phyloP scores from a whole-genome alignment of 2,888 invertebrate genomes.

The Tinea pellionella region DNA sequence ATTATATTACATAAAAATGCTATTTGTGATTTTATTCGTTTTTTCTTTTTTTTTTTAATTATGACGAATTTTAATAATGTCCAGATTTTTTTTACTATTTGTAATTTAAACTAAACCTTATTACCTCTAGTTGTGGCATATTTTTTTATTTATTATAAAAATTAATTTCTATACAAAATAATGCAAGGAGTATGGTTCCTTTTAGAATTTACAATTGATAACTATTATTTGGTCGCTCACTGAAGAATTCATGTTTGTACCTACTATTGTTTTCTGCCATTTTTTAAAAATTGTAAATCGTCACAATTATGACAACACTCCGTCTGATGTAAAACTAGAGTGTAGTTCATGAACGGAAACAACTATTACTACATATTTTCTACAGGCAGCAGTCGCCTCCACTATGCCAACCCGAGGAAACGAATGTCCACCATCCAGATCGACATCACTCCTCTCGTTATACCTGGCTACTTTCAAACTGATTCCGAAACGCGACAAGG shows the following conservation, averaged over 20 bases:
- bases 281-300: too few relatives aligned
- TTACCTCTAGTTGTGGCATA: slow-evolving; percentile 37
- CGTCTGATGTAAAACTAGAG: too few relatives aligned
- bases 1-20: background rate
- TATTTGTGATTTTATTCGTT: background rate
- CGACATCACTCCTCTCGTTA: too few relatives aligned
- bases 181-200: slow-evolving; percentile 70
- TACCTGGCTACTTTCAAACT: background rate
- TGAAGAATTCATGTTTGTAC: background rate
- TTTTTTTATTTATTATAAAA: slow-evolving; percentile 38
- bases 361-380: too few relatives aligned
- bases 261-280: too few relatives aligned
- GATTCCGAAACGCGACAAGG: too few relatives aligned
- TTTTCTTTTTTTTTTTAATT: background rate
- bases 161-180: slow-evolving; percentile 44
- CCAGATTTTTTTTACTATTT: background rate
- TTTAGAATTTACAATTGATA: slow-evolving; percentile 42
- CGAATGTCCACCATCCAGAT: too few relatives aligned
- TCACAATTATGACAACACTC: too few relatives aligned
- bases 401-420: too few relatives aligned
- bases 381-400: too few relatives aligned
- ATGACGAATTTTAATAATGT: background rate
- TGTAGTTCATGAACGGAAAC: too few relatives aligned
- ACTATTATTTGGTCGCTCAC: background rate
- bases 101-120: slow-evolving; percentile 28